A percentile compares a stretch with the other conserved stretches of the same genome.
Evolutionary conservation across 35 echinoderm and acorn worm genomes (phyloP).

Genomic region (Strongylocentrotus purpuratus): DNA sequence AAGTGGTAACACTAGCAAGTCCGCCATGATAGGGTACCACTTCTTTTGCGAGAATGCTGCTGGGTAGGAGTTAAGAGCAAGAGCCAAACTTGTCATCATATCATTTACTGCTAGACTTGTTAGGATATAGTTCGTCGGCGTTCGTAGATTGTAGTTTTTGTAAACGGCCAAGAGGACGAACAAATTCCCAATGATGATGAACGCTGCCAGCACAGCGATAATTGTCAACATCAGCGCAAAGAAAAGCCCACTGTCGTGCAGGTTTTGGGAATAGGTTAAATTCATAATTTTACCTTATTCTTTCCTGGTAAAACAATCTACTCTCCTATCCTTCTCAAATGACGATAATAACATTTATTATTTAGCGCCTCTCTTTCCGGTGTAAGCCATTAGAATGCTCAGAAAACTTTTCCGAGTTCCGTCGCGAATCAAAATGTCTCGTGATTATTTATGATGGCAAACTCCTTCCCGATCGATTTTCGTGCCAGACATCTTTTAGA

Average conservation of each 20-base stretch:
- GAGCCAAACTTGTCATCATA: background rate
- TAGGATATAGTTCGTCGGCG: background rate
- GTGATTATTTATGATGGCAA: background rate
- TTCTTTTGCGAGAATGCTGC: background rate
- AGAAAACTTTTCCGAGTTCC: background rate
- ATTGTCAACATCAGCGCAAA: background rate
- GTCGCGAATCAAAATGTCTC: background rate
- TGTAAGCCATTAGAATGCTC: background rate
- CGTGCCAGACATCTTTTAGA: background rate
- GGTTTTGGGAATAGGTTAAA: background rate
- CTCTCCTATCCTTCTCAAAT: too few species aligned
- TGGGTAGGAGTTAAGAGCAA: background rate
- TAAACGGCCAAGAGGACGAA: too few species aligned
- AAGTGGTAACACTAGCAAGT: too few species aligned
- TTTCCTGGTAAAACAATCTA: background rate
- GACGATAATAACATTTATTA: background rate
- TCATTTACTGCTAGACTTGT: background rate
- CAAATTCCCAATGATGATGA: too few species aligned
- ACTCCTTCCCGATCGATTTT: background rate
- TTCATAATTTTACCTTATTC: background rate
- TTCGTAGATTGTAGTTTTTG: background rate
- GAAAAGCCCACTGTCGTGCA: background rate
- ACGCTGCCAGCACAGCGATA: background rate
- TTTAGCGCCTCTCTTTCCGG: background rate
- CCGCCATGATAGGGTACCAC: background rate